Base-by-base conservation (phyloP, 2,797 vertebrate species). In the Galagoides demidoff region DNA sequence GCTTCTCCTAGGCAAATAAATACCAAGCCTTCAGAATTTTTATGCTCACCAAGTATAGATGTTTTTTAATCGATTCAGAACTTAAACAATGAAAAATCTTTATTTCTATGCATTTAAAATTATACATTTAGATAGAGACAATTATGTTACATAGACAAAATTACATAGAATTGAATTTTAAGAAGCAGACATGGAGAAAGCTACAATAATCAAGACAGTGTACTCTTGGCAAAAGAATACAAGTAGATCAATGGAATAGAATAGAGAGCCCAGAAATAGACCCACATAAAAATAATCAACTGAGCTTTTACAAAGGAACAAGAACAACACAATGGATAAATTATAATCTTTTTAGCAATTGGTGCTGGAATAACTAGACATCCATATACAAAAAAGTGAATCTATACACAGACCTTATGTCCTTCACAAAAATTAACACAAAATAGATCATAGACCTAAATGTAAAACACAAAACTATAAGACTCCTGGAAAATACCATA, bases 31-130 rank as follows among this genome's bases (percentile, higher is more conserved):
- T 83, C 45, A 31, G 31, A 90, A 23, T 74, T 84, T 95, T 93
- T 90, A 85, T 85, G 10, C 31, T 27, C 16, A 82, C 25, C 22
- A 82, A 68, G 55, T 71, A 55, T 61, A 84, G 39, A 59, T 83
- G n/a, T 83, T 95, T 97, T 95, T 37, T 43, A 34, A 52, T 85
- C 63, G 43, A 94, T 76, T 97, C 61, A 88, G 52, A 92, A 95
- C n/a, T 87, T 94, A 92, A 89, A 57, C 74, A 74, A 85, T 66
- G 45, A 34, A 73, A 81, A 71, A 87, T 27, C 7, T 70, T 85
- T 59, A 86, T 90, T 93, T 6, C 34, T n/a, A 63, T 73, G 4
- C 27, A 70, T 92, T 97, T 92, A 49, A 88, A 84, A 27, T 81
- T 63, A 64, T 25, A 76, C 8, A 90, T 87, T 92, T 94, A 64